Percentiles rank a stretch among this genome's conserved stretches.
Evolutionary conservation across 30 jellyfish, hydroid and myxozoan species (phyloP).

Genomic region (Aurelia sp.): DNA sequence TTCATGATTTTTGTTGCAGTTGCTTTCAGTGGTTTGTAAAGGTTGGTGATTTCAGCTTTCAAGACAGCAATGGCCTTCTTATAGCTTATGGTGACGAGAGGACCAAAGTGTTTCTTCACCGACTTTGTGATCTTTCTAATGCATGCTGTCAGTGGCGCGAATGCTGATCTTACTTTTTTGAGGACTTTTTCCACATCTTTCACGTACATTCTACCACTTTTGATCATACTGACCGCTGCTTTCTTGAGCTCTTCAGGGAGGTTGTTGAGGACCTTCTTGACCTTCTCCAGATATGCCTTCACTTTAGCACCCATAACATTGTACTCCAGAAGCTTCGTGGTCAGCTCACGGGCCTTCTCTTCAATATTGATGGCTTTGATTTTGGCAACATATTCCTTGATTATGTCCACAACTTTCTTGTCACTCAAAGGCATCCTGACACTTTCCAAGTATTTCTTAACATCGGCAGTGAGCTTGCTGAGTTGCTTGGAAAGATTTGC

Average conservation of each 20-base stretch:
- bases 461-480: conserved; percentile 24
- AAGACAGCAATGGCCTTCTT: conserved; percentile 5
- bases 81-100: conserved; percentile 56
- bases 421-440: conserved; percentile 83
- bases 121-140: conserved; percentile 54
- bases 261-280: conserved; percentile 35
- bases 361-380: conserved; percentile 47
- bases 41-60: conserved; percentile 33
- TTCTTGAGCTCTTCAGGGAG: conserved; percentile 75
- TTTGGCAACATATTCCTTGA: conserved; percentile 25
- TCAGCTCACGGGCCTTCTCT: conserved; percentile 50
- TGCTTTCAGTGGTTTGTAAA: conserved; percentile 43
- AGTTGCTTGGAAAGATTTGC: conserved; percentile 35
- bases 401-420: conserved; percentile 64
- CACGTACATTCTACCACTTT: conserved; percentile 17
- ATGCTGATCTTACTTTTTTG: conserved; percentile 18
- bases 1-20: conserved; percentile 11
- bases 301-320: conserved; percentile 68
- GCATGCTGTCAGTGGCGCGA: conserved; percentile 78
- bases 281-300: conserved; percentile 42
- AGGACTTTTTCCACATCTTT: conserved; percentile 18
- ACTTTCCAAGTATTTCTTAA: conserved; percentile 27
- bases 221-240: conserved; percentile 29
- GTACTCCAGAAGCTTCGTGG: conserved; percentile 53
- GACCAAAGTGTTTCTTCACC: conserved; percentile 81